These are phyloP conservation scores for Drosophila asahinai DNA, from an alignment of 1,140 invertebrate genomes.

Conservation along the genomic window DNA sequence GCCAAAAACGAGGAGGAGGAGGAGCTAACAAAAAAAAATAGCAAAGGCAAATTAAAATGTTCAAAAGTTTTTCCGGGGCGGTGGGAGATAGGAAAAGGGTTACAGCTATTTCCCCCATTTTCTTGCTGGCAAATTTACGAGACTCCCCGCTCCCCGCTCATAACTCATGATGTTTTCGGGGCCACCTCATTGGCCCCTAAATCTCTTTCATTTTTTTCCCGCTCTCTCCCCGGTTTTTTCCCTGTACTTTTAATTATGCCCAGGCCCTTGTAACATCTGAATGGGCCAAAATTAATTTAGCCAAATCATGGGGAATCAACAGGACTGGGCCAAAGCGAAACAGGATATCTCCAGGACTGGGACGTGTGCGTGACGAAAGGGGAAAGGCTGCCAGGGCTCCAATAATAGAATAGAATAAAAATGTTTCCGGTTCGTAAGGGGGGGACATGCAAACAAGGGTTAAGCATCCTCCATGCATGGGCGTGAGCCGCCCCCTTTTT, in stretches of 20 bases:
- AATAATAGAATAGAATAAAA: slow-evolving; percentile 42
- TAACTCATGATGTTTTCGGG: slow-evolving; percentile 49
- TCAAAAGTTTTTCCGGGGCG: slow-evolving; percentile 34
- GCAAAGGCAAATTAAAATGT: slow-evolving; percentile 45
- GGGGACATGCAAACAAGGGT: slow-evolving; percentile 49
- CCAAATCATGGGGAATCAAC: slow-evolving; percentile 50
- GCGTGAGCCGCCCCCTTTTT: slow-evolving; percentile 29
- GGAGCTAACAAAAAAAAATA: slow-evolving; percentile 3
- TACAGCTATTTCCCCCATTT: slow-evolving; percentile 23
- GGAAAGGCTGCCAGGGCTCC: slow-evolving; percentile 6
- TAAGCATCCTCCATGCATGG: slow-evolving; percentile 48
- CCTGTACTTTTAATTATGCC: slow-evolving; percentile 48
- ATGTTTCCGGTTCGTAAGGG: neutral
- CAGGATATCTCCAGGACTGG: neutral
- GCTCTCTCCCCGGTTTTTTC: slow-evolving; percentile 30
- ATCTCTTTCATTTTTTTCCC: slow-evolving; percentile 7
- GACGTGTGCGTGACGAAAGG: slow-evolving; percentile 53
- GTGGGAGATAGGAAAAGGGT: slow-evolving; percentile 8
- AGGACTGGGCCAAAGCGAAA: slow-evolving; percentile 28
- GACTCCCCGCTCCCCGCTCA: slow-evolving; percentile 9
- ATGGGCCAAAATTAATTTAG: slow-evolving; percentile 46
- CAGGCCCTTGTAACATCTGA: slow-evolving; percentile 24
- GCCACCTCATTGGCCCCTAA: slow-evolving; percentile 20
- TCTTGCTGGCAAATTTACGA: slow-evolving; percentile 23
- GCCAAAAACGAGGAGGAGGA: neutral